Conservation (phyloP, 2,797 vertebrate genomes). For the Podargus strigoides region DNA sequence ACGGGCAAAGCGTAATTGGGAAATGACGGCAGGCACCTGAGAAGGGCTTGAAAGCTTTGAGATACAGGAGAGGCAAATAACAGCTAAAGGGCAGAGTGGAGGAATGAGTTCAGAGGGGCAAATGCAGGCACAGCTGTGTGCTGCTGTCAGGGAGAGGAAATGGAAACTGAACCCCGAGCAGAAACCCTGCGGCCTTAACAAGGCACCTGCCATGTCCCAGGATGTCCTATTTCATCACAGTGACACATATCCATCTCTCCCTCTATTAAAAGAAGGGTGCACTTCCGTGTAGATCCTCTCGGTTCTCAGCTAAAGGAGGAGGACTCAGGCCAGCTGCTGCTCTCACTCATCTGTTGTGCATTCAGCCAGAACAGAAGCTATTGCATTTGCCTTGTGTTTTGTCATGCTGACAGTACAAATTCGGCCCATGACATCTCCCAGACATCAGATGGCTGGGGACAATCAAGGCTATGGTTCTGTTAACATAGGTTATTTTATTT, state of each 20-base stretch:
- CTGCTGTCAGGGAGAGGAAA: slow-evolving; percentile 10
- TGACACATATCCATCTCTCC: not conserved
- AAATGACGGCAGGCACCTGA: not conserved
- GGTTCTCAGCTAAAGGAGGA: not conserved
- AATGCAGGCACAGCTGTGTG: not conserved
- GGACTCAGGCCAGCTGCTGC: not conserved
- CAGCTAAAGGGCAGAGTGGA: slow-evolving; percentile 16
- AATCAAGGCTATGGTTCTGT: rapidly evolving
- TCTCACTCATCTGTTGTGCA: not conserved
- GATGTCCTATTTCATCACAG: slow-evolving; percentile 9
- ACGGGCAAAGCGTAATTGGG: not conserved
- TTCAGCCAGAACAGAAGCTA: not conserved
- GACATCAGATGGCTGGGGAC: not conserved
- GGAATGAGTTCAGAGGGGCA: not conserved
- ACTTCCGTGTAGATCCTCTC: not conserved
- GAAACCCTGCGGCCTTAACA: not conserved
- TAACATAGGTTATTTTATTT: not conserved
- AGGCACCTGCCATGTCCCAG: not conserved
- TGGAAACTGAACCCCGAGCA: not conserved
- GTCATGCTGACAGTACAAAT: not conserved
- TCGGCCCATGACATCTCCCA: not conserved
- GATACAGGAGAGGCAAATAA: not conserved
- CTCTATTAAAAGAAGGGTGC: slow-evolving; percentile 18
- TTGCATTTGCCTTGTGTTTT: not conserved
- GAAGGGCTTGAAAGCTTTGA: slow-evolving; percentile 3